Evolutionary conservation across 1,140 invertebrate genomes (phyloP).

Genomic region (Drosophila equinoxialis): DNA sequence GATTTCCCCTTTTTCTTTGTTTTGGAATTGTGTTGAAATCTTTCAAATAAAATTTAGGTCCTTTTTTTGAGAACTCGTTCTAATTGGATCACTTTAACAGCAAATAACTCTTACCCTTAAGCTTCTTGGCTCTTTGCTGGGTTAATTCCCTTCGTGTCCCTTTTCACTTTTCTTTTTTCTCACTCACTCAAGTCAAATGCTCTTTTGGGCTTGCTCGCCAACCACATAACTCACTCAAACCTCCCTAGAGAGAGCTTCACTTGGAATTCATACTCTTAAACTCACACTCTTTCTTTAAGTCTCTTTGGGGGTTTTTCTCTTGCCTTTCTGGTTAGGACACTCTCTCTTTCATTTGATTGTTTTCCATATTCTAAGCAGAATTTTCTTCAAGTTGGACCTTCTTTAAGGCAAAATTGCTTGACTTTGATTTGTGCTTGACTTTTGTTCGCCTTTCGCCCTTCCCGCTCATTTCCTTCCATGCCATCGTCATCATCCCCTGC

Average conservation of each 20-base stretch:
- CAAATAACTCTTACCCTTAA: slow-evolving; percentile 19
- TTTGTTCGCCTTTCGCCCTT: not conserved
- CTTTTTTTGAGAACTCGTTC: not conserved
- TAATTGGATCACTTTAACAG: slow-evolving; percentile 50
- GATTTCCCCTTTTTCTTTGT: not conserved
- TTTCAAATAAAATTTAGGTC: slow-evolving; percentile 6
- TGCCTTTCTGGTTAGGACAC: too few relatives aligned
- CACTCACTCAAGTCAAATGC: slow-evolving; percentile 46
- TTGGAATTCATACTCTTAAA: slow-evolving; percentile 31
- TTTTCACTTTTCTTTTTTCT: slow-evolving; percentile 31
- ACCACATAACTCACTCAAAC: slow-evolving; percentile 45
- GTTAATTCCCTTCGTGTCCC: slow-evolving; percentile 17
- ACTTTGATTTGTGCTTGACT: slow-evolving; percentile 65
- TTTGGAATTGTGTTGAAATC: not conserved
- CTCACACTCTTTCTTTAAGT: slow-evolving; percentile 24
- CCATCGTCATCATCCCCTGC: not conserved
- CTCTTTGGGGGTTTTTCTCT: slow-evolving; percentile 13
- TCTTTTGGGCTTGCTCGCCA: slow-evolving; percentile 34
- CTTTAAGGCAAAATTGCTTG: slow-evolving; percentile 64
- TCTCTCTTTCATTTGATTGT: not conserved
- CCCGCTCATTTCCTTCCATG: not conserved
- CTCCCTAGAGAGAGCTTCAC: slow-evolving; percentile 27
- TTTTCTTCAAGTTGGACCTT: slow-evolving; percentile 39
- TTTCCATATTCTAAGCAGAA: not conserved
- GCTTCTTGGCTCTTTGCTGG: slow-evolving; percentile 17